phyloP scores from a whole-genome alignment of 1,140 invertebrate genomes.

The Venustaconcha ellipsiformis region DNA sequence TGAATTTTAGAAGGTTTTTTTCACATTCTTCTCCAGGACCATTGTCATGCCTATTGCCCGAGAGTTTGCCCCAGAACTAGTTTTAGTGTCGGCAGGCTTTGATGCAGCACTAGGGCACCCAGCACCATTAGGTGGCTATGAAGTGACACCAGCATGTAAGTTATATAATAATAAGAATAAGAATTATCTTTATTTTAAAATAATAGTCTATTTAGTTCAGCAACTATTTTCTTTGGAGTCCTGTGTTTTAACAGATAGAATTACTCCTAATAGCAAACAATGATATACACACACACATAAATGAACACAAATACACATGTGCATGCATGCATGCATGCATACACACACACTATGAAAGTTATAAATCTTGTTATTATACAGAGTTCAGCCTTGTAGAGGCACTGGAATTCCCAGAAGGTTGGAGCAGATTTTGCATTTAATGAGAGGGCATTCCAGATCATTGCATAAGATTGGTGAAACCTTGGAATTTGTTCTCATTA shows the following conservation, averaged over 20 bases:
- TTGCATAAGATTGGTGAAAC: no score
- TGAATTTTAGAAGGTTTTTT: no score
- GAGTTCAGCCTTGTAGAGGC: not conserved
- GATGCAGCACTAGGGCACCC: constrained; percentile 97
- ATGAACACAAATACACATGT: no score
- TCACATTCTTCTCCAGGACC: constrained; percentile 64
- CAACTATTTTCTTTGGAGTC: not conserved
- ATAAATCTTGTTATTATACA: not conserved
- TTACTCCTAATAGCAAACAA: not conserved
- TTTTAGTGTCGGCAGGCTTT: constrained; percentile 97
- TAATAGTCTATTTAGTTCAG: not conserved
- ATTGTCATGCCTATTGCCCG: constrained; percentile 69
- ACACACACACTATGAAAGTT: not conserved
- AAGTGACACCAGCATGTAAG: constrained; percentile 87
- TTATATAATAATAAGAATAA: constrained; percentile 9
- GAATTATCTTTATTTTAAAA: not conserved
- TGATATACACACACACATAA: not conserved
- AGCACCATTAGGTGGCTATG: constrained; percentile 94
- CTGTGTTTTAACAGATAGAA: not conserved
- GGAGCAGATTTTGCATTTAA: no score
- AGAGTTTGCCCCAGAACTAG: constrained; percentile 93
- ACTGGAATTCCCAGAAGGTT: no score
- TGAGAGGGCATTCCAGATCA: no score
- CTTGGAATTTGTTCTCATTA: no score
- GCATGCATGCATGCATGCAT: no score